Percentiles rank a stretch among this genome's conserved stretches.
These are phyloP conservation scores for Pelvicachromis taeniatus DNA, from an alignment of 2,113 vertebrate species.

Conservation along the genomic window DNA sequence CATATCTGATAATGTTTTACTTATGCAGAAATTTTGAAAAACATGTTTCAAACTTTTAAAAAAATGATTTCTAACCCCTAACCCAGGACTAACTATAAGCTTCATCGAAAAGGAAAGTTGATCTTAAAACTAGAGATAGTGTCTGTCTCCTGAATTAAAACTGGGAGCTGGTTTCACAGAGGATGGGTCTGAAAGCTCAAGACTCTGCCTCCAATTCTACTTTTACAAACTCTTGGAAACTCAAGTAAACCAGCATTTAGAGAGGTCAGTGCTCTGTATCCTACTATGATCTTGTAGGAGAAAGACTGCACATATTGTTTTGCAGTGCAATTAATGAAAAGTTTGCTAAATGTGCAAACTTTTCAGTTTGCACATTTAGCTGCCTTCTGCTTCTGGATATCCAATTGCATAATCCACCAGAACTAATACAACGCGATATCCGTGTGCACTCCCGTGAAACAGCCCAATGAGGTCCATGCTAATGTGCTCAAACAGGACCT, in stretches of 20 bases:
- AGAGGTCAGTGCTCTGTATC: background rate
- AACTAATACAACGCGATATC: background rate
- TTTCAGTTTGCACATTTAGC: background rate
- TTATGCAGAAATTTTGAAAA: background rate
- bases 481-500: background rate
- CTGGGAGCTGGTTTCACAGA: no score
- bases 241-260: background rate
- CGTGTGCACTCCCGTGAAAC: background rate
- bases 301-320: background rate
- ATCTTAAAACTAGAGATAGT: no score
- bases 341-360: no score
- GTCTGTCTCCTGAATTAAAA: no score
- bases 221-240: background rate
- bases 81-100: no score
- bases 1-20: background rate
- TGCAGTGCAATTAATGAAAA: background rate
- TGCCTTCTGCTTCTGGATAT: background rate
- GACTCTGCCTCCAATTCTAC: no score
- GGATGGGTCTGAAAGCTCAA: no score
- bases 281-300: background rate
- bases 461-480: background rate
- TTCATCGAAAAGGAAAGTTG: no score
- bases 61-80: background rate
- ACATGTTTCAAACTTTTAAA: no score
- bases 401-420: background rate